These are phyloP conservation scores for Orthosia cruda DNA, from an alignment of 2,888 invertebrate species.

Conservation along the genomic window DNA sequence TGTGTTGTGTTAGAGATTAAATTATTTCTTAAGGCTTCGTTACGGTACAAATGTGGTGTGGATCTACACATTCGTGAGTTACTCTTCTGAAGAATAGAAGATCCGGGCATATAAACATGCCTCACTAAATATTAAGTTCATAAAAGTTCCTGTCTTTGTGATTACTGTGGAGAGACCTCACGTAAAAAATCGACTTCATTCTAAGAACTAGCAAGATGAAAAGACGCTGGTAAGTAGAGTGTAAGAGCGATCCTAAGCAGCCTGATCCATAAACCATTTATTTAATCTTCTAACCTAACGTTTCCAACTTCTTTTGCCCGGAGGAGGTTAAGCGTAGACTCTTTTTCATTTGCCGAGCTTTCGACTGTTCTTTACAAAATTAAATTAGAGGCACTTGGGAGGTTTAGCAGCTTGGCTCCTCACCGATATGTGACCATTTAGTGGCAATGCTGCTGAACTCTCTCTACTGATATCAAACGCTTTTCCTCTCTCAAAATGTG, in stretches of 20 bases:
- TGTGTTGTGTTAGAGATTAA: conserved; percentile 11
- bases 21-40: conserved; percentile 5
- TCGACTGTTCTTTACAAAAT: neutral
- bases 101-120: neutral
- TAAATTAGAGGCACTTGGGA: neutral
- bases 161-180: neutral
- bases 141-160: neutral
- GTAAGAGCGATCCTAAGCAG: neutral
- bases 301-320: neutral
- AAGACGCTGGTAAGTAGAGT: conserved; percentile 27
- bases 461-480: neutral
- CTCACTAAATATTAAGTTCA: neutral
- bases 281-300: neutral
- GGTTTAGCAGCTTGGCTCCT: neutral
- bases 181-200: neutral
- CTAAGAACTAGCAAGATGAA: neutral
- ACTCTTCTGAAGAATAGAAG: neutral
- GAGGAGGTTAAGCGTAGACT: neutral
- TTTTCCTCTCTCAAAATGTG: neutral
- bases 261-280: neutral
- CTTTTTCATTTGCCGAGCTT: neutral
- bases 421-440: neutral
- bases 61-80: neutral
- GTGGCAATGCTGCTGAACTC: neutral
- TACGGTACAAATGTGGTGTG: neutral